Conservation (phyloP, 2,113 vertebrate species). For the Bungarus multicinctus region DNA sequence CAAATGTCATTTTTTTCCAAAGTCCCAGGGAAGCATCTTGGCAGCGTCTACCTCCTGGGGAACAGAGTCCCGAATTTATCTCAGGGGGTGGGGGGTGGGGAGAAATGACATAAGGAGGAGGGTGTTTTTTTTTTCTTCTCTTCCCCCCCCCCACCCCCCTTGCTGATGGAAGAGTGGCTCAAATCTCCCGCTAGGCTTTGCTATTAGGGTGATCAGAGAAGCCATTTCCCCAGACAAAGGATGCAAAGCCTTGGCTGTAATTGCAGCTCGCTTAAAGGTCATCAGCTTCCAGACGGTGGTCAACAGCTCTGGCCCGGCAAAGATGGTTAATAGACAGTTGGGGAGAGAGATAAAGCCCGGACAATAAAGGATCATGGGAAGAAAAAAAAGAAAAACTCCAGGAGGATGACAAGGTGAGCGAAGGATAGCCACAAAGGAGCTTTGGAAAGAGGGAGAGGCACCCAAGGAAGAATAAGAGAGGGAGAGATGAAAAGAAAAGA, state of each 20-base stretch:
- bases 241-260: conserved; percentile 63
- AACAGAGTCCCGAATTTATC: background rate
- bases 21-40: background rate
- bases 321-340: conserved; percentile 49
- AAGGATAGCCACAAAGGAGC: conserved; percentile 2
- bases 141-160: fast-evolving
- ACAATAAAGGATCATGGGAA: conserved; percentile 25
- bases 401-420: conserved; percentile 9
- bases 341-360: conserved; percentile 16
- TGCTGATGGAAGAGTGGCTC: conserved; percentile 4
- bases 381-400: background rate
- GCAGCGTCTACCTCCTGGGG: background rate
- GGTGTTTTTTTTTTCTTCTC: too few species aligned
- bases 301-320: too few species aligned
- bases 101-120: background rate
- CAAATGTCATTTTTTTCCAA: background rate
- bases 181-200: conserved; percentile 24
- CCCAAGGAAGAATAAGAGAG: background rate
- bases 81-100: background rate
- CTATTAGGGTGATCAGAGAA: conserved; percentile 66
- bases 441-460: background rate
- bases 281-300: conserved; percentile 58
- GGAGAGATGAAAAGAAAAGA: background rate
- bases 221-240: conserved; percentile 60
- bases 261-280: conserved; percentile 71